Evolutionary conservation across 2,797 vertebrate genomes (phyloP).

Genomic region (Hippopotamyrus pictus): DNA sequence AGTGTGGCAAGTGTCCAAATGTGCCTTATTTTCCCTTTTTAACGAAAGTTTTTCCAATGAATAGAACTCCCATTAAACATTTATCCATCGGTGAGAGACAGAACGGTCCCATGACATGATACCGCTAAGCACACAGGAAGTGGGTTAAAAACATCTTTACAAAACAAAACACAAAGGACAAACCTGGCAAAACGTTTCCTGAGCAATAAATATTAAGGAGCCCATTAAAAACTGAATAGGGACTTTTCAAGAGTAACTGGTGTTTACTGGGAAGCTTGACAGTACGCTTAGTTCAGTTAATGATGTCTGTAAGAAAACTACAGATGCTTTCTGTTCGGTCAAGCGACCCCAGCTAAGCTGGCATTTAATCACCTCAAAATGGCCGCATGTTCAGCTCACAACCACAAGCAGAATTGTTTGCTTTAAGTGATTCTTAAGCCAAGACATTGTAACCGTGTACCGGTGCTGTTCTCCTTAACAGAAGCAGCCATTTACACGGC

Average conservation of each 20-base stretch:
- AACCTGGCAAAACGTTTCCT: neutral
- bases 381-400: neutral
- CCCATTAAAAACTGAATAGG: neutral
- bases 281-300: neutral
- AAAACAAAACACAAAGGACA: neutral
- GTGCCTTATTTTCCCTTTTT: neutral
- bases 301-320: neutral
- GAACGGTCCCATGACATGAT: neutral
- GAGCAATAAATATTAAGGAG: constrained; percentile 2
- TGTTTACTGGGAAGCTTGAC: neutral
- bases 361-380: neutral
- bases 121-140: neutral
- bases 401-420: neutral
- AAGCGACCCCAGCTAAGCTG: neutral
- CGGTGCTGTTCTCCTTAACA: neutral
- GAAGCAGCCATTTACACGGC: neutral
- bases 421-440: neutral
- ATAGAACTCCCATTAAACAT: constrained; percentile 1
- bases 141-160: neutral
- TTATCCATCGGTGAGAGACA: neutral
- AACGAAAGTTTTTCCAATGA: neutral
- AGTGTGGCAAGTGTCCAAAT: neutral
- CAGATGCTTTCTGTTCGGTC: neutral
- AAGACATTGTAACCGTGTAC: neutral
- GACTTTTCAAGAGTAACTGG: neutral